Base-by-base conservation (phyloP, 2,888 invertebrate genomes). In the Sarcophaga carnaria region DNA sequence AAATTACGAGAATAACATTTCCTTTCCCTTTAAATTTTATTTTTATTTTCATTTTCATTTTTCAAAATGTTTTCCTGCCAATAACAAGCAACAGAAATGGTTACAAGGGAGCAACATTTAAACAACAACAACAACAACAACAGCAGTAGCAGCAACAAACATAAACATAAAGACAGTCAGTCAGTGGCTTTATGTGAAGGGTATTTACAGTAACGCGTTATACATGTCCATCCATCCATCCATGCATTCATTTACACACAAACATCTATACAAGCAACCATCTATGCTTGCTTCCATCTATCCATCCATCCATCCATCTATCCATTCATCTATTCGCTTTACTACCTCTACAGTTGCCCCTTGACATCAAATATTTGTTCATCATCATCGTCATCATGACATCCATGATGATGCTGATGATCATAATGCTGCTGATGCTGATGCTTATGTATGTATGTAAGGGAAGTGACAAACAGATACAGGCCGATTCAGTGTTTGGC, bases 291-390 rank as follows among this genome's bases (percentile, higher is more conserved):
- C 49, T 4, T 14, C 14, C 14, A 49, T 49, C 4, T 27, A 27
- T 5, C 27, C 47, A 45, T 75, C 10, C 27, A 60, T 60, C n/a
- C 54, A 45, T 62, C 59, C 17, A 60, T 74, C 67, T 59, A 54
- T 14, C 17, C 17, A 54, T 14, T 5, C 54, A 54, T 54, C 54
- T 54, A 54, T 54, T 54, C 54, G 17, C 17, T 54, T 54, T 12
- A 54, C 54, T 54, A 54, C 54, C 17, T 14, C 17, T n/a, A 22
- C 59, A 67, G 66, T 54, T 80, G 63, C 77, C 85, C 77, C 87
- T 69, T 83, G 80, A 81, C 80, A 83, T 80, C 80, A 86, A 87
- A 77, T 72, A 27, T 49, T 77, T 69, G 82, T 60, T 79, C 86
- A 74, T 83, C 86, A 74, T 83, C 47, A 63, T 78, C 54, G 37